Evolutionary conservation across 2,113 vertebrate genomes (phyloP), one percentile per base, ranked within the genome.

Genomic region (Actenoides hombroni): DNA sequence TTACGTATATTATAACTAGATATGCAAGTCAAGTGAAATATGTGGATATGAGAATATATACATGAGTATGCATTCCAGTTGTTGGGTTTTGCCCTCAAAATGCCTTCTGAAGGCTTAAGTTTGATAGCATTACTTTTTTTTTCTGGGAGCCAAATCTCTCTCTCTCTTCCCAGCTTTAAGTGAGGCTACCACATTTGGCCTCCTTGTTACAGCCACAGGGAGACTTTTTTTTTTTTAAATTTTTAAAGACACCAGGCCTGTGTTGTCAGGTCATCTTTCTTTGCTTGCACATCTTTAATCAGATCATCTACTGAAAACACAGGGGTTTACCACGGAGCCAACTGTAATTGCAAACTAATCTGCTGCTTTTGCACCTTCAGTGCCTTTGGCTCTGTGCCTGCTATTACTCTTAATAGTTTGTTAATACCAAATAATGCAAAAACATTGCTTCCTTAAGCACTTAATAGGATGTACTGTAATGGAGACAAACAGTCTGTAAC

Each of bases 381-480:
- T 19, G 69, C 60, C 69, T 90, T 60, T 77, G 90, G 84, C 84
- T 49, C 13, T 6, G 3, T 51, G 84, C 77, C 94, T 70, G 37
- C 5, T 10, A 67, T 40, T 77, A 64, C 83, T 39, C 77, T 20
- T 40, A 63, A 18, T 28, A 44, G 76, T 81, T 86, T 67, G 65
- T 78, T 92, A 95, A 92, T 78, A 33, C 83, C 80, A 86, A 96
- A 75, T 82, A 68, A 74, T 35, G 83, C 80, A 78, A 51, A 65
- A 59, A 48, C 60, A 46, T 33, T 13, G 46, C 77, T 89, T 71
- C 83, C 77, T 84, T 48, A 56, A 86, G 94, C 63, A 23, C 83
- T 46, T 78, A 64, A 56, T 63, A 33, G 88, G 69, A 56, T 82
- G 69, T 51, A 40, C 56, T 78, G 86, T 13, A 57, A 88, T n/a